These are phyloP conservation scores for Hyaena hyaena DNA, from an alignment of 2,113 vertebrate genomes.

Conservation along the genomic window DNA sequence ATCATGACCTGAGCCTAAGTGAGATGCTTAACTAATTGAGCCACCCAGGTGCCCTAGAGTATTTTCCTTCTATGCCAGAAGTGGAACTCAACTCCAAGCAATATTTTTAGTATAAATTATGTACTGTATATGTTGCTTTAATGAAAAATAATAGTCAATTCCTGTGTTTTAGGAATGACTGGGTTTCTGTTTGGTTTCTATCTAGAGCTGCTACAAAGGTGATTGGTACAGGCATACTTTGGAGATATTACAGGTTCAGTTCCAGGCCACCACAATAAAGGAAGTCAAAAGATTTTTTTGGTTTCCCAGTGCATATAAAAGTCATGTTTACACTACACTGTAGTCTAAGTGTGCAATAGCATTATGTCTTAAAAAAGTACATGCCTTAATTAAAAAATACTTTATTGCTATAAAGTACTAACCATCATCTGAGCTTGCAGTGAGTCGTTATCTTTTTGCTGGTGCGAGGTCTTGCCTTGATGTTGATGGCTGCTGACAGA, in stretches of 20 bases:
- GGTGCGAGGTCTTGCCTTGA: neutral
- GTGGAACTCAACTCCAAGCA: neutral
- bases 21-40: too few species aligned
- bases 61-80: neutral
- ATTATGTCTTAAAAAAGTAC: neutral
- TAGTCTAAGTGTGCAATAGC: neutral
- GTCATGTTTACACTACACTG: neutral
- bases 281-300: neutral
- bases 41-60: neutral
- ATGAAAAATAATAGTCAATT: slow-evolving; percentile 30
- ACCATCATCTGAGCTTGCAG: neutral
- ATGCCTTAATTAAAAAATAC: neutral
- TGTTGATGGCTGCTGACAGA: neutral
- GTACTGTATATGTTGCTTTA: slow-evolving; percentile 35
- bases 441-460: neutral
- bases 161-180: neutral
- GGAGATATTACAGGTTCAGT: neutral
- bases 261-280: neutral
- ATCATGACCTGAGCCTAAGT: too few species aligned
- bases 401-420: neutral
- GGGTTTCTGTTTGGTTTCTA: slow-evolving; percentile 53
- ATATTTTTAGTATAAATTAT: slow-evolving; percentile 32
- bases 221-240: neutral
- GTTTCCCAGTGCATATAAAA: neutral
- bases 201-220: neutral